These are phyloP conservation scores for Pollicipes pollicipes DNA, from an alignment of 1,140 invertebrate species.

Conservation along the genomic window DNA sequence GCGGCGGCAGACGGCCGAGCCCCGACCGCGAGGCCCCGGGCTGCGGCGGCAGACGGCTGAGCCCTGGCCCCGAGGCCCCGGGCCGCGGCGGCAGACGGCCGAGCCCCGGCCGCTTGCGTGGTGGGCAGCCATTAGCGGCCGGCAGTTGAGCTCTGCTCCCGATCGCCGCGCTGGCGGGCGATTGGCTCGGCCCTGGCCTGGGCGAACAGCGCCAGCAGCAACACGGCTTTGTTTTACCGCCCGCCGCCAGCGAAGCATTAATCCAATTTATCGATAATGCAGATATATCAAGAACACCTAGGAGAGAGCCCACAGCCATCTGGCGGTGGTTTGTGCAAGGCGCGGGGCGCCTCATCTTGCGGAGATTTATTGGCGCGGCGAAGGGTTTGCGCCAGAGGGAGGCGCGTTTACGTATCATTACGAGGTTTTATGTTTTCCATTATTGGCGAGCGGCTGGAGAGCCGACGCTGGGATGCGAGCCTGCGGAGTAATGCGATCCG, in stretches of 20 bases:
- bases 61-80: too few relatives aligned
- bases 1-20: too few relatives aligned
- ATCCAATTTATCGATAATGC: background rate
- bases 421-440: background rate
- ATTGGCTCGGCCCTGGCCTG: background rate
- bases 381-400: background rate
- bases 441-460: too few relatives aligned
- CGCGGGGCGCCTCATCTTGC: too few relatives aligned
- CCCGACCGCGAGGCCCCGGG: too few relatives aligned
- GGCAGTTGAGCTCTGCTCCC: background rate
- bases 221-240: background rate
- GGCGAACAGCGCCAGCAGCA: background rate
- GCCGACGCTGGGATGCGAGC: too few relatives aligned
- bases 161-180: background rate
- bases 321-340: background rate
- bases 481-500: too few relatives aligned
- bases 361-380: background rate
- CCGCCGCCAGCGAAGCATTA: background rate
- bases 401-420: background rate
- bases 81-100: background rate
- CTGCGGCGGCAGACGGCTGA: background rate
- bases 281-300: conserved; percentile 2
- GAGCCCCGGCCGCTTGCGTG: background rate
- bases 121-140: background rate
- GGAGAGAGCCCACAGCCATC: background rate